Evolutionary conservation across 2,797 vertebrate species (phyloP).

Genomic region (Babyrousa celebensis): DNA sequence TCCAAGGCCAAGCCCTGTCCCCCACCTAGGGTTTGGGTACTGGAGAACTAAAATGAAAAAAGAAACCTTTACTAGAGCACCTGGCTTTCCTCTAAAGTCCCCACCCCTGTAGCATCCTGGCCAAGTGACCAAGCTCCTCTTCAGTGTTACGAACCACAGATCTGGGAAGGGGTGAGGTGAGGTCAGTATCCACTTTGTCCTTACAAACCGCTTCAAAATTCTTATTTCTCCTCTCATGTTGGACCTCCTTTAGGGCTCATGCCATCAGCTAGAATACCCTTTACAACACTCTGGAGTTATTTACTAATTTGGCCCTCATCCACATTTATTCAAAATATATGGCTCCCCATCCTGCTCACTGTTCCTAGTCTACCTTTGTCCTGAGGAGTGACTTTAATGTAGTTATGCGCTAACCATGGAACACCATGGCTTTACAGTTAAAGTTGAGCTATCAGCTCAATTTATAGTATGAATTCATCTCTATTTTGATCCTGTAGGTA

Average conservation of each 20-base stretch:
- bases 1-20: background rate
- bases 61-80: background rate
- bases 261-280: background rate
- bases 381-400: conserved; percentile 13
- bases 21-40: background rate
- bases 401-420: background rate
- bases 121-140: background rate
- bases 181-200: background rate
- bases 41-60: background rate
- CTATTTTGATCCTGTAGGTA: background rate
- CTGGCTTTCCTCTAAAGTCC: background rate
- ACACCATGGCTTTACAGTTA: background rate
- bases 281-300: background rate
- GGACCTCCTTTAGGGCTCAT: background rate
- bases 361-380: background rate
- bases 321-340: background rate
- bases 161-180: background rate
- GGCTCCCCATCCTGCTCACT: background rate
- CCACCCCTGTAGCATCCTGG: background rate
- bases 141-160: background rate
- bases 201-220: background rate
- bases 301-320: background rate
- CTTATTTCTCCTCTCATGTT: background rate
- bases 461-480: background rate
- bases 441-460: conserved; percentile 24